A percentile compares a stretch with the other conserved stretches of the same genome.
Evolutionary conservation across 2,113 vertebrate species (phyloP).

Genomic region (Mugil cephalus): DNA sequence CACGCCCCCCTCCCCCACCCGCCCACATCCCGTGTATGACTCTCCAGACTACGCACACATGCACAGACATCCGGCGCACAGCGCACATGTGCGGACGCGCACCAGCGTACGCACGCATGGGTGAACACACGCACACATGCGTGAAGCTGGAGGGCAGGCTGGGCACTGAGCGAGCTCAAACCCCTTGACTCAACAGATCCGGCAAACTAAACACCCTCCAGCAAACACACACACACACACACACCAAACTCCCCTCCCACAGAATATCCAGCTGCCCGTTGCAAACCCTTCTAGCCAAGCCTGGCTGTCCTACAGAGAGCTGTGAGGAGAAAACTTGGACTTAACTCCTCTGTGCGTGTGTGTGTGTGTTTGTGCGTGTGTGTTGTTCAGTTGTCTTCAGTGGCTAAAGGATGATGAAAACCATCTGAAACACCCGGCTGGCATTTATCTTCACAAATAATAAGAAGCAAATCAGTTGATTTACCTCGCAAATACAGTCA

Average conservation of each 20-base stretch:
- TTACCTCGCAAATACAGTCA: not conserved
- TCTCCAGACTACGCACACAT: slow-evolving; percentile 32
- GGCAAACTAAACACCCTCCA: slow-evolving; percentile 61
- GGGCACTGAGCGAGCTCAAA: slow-evolving; percentile 37
- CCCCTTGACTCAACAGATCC: slow-evolving; percentile 70
- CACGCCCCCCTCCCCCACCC: slow-evolving; percentile 11
- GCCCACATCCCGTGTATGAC: slow-evolving; percentile 18
- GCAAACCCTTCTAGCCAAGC: slow-evolving; percentile 40
- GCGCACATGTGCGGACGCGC: slow-evolving; percentile 29
- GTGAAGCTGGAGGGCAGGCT: slow-evolving; percentile 10
- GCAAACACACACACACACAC: slow-evolving; percentile 23
- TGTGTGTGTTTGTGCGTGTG: too few species aligned
- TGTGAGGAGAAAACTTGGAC: slow-evolving; percentile 27
- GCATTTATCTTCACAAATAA: slow-evolving; percentile 1
- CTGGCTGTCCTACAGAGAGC: slow-evolving; percentile 28
- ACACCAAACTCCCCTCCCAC: slow-evolving; percentile 11
- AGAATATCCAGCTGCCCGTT: slow-evolving; percentile 41
- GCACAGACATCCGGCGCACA: slow-evolving; percentile 23
- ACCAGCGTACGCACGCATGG: slow-evolving; percentile 24
- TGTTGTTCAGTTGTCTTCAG: slow-evolving; percentile 29
- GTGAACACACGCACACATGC: slow-evolving; percentile 20
- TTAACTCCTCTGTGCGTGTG: slow-evolving; percentile 20
- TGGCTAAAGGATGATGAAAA: not conserved
- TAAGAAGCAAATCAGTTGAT: not conserved
- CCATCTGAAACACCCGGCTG: not conserved